A percentile compares a stretch with the other conserved stretches of the same genome.
These are phyloP conservation scores for Patella depressa DNA, from an alignment of 2,888 invertebrate species.

Conservation along the genomic window DNA sequence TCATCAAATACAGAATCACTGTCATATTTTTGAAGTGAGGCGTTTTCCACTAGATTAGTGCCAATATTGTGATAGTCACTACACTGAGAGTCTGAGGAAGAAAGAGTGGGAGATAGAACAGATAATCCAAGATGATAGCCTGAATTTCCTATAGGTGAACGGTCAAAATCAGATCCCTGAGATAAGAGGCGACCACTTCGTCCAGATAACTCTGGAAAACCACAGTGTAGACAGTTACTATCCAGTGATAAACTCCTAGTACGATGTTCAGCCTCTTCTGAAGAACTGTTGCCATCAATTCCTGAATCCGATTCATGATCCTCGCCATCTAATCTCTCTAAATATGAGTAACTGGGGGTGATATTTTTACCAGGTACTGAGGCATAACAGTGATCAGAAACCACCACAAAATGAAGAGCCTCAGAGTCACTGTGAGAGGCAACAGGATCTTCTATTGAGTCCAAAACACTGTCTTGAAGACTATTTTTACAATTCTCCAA, in stretches of 20 bases:
- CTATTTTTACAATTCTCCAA: neutral
- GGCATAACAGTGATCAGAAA: constrained; percentile 30
- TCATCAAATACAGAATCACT: neutral
- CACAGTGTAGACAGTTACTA: constrained; percentile 36
- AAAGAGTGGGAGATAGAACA: neutral
- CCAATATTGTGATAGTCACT: neutral
- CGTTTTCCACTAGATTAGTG: neutral
- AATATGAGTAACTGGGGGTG: neutral
- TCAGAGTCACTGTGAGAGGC: neutral
- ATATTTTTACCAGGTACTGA: constrained; percentile 18
- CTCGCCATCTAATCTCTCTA: constrained; percentile 21
- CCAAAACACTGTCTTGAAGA: neutral
- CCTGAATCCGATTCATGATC: constrained; percentile 32
- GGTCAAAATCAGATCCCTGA: constrained; percentile 6
- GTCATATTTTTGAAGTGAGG: neutral
- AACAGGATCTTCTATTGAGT: neutral
- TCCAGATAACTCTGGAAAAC: constrained; percentile 26
- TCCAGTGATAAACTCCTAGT: constrained; percentile 40
- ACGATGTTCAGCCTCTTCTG: constrained; percentile 40
- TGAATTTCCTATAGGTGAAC: constrained; percentile 7
- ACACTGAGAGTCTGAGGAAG: constrained; percentile 3
- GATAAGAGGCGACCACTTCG: neutral
- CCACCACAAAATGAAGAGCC: constrained; percentile 3
- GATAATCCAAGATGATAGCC: neutral
- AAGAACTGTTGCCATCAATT: constrained; percentile 32